These are phyloP conservation scores for Dasyurus viverrinus DNA, from an alignment of 2,113 vertebrate genomes.

Conservation along the genomic window DNA sequence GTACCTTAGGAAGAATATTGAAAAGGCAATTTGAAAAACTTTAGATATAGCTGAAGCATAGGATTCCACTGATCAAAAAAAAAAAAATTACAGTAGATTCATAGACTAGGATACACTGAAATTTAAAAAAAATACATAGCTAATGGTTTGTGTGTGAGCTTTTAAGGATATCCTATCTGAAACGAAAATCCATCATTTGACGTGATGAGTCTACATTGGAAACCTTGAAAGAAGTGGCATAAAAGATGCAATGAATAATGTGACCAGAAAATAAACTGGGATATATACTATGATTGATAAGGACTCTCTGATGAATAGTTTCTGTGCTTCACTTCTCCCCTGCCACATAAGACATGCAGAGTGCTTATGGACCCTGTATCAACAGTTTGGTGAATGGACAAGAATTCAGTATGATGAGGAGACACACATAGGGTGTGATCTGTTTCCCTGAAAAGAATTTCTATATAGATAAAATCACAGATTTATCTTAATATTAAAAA, in stretches of 20 bases:
- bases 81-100: too few species aligned
- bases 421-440: not conserved
- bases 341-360: not conserved
- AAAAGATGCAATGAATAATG: not conserved
- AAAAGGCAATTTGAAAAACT: too few species aligned
- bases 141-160: too few species aligned
- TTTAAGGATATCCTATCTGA: too few species aligned
- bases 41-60: too few species aligned
- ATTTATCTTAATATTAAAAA: not conserved
- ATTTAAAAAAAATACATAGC: too few species aligned
- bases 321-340: not conserved
- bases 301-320: not conserved
- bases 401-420: not conserved
- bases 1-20: too few species aligned
- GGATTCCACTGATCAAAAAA: too few species aligned
- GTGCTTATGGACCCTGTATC: not conserved
- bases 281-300: not conserved
- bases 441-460: not conserved
- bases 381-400: not conserved
- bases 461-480: not conserved
- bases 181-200: not conserved
- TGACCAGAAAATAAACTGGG: not conserved
- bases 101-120: too few species aligned
- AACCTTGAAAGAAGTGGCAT: not conserved
- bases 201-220: not conserved